phyloP scores from a whole-genome alignment of 2,888 invertebrate species.

The Ferrisia virgata region DNA sequence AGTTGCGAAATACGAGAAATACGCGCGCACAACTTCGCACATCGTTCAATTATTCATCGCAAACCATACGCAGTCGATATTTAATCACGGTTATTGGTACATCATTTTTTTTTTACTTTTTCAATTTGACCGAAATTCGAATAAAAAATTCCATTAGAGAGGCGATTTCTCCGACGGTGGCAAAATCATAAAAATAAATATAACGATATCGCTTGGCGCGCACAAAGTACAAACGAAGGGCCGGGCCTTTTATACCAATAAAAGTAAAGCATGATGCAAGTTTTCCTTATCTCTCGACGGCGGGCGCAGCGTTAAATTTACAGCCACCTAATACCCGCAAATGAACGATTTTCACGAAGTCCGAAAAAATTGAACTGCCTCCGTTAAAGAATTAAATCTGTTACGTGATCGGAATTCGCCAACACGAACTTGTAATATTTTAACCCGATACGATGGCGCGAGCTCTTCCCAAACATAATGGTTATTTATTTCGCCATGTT shows the following conservation, averaged over 20 bases:
- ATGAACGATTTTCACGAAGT: constrained; percentile 42
- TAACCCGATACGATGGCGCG: no score
- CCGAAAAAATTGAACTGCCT: constrained; percentile 40
- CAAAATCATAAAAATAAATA: constrained; percentile 22
- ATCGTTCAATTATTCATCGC: neutral
- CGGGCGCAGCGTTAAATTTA: constrained; percentile 38
- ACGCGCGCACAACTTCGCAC: neutral
- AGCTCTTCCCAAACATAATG: neutral
- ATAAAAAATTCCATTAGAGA: constrained; percentile 26
- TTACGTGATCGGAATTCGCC: constrained; percentile 41
- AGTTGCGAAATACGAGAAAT: neutral
- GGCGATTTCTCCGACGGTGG: neutral
- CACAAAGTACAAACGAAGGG: constrained; percentile 26
- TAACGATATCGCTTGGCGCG: neutral
- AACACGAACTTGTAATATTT: neutral
- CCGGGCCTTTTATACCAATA: constrained; percentile 6
- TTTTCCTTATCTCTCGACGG: constrained; percentile 42
- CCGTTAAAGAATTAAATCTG: constrained; percentile 39
- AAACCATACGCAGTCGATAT: neutral
- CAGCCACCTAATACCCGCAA: constrained; percentile 28
- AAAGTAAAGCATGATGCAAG: constrained; percentile 26
- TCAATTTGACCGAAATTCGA: neutral
- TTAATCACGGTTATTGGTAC: neutral
- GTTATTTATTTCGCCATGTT: neutral
- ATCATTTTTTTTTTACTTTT: no score